Conservation (phyloP, 2,888 invertebrate genomes). For the Yponomeuta sedellus region DNA sequence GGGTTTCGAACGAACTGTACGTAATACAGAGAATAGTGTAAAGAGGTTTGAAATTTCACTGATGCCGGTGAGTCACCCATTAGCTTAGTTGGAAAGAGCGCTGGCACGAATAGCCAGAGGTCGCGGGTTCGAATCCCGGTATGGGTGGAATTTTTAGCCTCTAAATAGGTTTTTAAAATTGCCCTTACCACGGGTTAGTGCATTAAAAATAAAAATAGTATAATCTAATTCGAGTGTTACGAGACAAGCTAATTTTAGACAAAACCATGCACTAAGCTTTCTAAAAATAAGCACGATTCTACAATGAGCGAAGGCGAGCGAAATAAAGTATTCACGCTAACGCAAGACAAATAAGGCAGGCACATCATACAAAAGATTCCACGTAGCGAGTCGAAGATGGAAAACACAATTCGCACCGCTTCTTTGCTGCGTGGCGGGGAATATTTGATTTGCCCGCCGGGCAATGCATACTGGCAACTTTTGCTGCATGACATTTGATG, state of each 20-base stretch:
- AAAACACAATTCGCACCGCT: conserved; percentile 3
- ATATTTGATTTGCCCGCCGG: not conserved
- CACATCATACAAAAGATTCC: conserved; percentile 5
- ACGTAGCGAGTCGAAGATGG: not conserved
- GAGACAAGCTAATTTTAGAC: not conserved
- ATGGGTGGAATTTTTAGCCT: too few species aligned
- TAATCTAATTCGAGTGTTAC: too few species aligned
- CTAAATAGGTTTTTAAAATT: too few species aligned
- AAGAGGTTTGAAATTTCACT: too few species aligned
- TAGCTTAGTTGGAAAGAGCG: too few species aligned
- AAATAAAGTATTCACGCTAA: conserved; percentile 8
- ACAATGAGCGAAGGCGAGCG: not conserved
- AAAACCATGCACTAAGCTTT: not conserved
- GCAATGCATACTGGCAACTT: not conserved
- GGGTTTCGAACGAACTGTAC: too few species aligned
- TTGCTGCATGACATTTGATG: not conserved
- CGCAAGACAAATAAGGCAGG: conserved; percentile 2
- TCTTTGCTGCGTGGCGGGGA: not conserved
- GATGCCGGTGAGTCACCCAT: too few species aligned
- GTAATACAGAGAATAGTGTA: too few species aligned
- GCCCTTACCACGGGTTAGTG: too few species aligned
- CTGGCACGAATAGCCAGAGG: too few species aligned
- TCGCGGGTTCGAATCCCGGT: too few species aligned
- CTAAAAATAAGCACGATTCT: not conserved
- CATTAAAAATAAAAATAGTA: too few species aligned